Base-by-base conservation (phyloP, 2,113 vertebrate species). In the Scytalopus superciliaris region DNA sequence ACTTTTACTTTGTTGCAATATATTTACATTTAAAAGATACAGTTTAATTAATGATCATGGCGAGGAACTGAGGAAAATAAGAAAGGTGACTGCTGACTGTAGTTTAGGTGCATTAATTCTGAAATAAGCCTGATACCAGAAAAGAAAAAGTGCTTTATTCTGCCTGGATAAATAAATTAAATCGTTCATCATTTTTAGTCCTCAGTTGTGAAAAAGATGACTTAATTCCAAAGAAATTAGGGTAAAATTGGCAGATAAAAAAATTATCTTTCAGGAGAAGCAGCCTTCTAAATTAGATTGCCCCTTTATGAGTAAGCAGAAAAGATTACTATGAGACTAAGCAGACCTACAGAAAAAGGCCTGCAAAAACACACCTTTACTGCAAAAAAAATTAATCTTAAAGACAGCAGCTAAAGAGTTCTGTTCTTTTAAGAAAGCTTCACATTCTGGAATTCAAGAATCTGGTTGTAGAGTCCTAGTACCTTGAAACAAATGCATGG, bases 321-420 rank as follows among this genome's bases (percentile, higher is more conserved):
- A 97, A 93, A 91, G 40, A 95, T 86, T 95, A 87, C 87, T 81
- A 57, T 87, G 50, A 89, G 47, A 52, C 82, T 92, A 95, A 87
- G 81, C 70, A 92, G 64, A 67, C 72, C 72, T 73, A 81, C 35
- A 77, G 88, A 45, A 87, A 87, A 92, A 79, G 37, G 24, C 56
- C 64, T 90, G 96, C 89, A 96, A 96, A 86, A 97, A 33, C 83
- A 96, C 95, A 97, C 62, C 89, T 87, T 75, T 93, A 91, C 92
- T 90, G 79, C 47, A 93, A 52, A 11, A 95, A 94, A 50, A 95
- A 94, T 25, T 95, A 98, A 82, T 87, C 81, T 52, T 94, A 93
- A 73, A 97, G 94, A 87, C 84, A 94, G 70, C 49, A 87, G 63
- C 37, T 74, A 63, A 88, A 56, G 47, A 81, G 37, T 75, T 37